Evolutionary conservation across 2,888 invertebrate genomes (phyloP).

Genomic region (Cinara cedri): DNA sequence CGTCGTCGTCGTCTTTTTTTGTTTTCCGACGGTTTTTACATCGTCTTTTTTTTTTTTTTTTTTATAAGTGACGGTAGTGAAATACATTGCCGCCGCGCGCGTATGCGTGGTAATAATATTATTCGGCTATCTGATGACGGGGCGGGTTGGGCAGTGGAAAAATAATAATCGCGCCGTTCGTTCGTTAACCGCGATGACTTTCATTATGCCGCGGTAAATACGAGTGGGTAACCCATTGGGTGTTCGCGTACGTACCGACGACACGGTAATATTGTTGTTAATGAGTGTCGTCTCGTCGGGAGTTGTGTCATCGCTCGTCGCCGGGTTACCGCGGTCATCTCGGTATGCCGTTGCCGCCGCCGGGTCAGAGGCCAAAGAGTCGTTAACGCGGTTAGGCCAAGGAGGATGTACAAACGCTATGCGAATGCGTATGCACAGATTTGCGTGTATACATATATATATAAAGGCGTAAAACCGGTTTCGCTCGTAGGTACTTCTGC

Average conservation of each 20-base stretch:
- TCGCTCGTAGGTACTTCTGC: background rate
- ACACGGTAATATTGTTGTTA: no score
- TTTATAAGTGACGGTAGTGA: no score
- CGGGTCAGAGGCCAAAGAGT: conserved; percentile 37
- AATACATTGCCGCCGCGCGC: no score
- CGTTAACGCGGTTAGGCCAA: conserved; percentile 30
- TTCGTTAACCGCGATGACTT: conserved; percentile 27
- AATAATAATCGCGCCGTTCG: background rate
- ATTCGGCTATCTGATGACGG: background rate
- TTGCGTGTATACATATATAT: background rate
- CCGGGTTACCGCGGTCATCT: background rate
- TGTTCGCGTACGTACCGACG: no score
- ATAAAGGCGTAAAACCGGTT: conserved; percentile 13
- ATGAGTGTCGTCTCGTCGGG: background rate
- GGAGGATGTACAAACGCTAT: background rate
- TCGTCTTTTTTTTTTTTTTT: no score
- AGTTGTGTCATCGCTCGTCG: conserved; percentile 24
- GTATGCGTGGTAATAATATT: no score
- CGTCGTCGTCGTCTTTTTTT: background rate
- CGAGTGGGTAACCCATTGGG: no score
- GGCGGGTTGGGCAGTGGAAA: background rate
- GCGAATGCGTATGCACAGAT: background rate
- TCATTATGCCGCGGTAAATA: background rate
- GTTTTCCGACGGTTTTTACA: background rate
- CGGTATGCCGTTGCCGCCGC: background rate